A percentile compares a stretch with the other conserved stretches of the same genome.
These are phyloP conservation scores for Leptobrachium ailaonicum DNA, from an alignment of 2,113 vertebrate species.

Conservation along the genomic window DNA sequence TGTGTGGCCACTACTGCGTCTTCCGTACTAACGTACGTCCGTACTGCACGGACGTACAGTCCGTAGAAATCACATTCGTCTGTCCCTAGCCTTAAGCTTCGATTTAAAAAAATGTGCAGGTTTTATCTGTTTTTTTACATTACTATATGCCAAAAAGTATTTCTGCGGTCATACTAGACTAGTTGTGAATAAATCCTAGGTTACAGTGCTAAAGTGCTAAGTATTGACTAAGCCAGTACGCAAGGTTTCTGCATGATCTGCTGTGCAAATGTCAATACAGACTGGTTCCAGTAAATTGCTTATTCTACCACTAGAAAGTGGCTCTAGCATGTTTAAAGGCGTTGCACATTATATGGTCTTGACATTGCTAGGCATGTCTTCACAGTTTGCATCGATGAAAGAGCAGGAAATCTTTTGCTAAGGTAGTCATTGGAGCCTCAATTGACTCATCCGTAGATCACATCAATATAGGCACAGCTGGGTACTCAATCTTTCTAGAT, in stretches of 20 bases:
- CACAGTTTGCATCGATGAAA: conserved; percentile 21
- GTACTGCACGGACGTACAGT: no score
- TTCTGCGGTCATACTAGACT: not conserved
- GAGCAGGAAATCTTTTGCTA: conserved; percentile 27
- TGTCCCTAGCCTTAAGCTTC: no score
- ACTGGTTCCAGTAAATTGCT: not conserved
- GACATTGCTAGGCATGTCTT: conserved; percentile 3
- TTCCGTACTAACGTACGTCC: no score
- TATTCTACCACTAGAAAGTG: conserved; percentile 4
- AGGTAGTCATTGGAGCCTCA: not conserved
- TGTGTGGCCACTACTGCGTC: no score
- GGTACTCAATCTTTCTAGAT: not conserved
- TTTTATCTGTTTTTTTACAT: no score
- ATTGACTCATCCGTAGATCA: conserved; percentile 3
- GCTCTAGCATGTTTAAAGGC: not conserved
- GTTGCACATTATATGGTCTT: conserved; percentile 4
- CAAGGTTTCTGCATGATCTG: not conserved
- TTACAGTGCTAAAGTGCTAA: not conserved
- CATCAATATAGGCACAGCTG: not conserved
- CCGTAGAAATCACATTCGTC: no score
- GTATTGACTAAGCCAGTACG: conserved; percentile 5
- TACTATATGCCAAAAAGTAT: no score
- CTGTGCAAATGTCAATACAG: conserved; percentile 7
- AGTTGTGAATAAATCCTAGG: not conserved
- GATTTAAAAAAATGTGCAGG: no score